A percentile compares a stretch with the other conserved stretches of the same genome.
These are phyloP conservation scores for Epinotia brunnichana DNA, from an alignment of 2,888 invertebrate genomes.

Conservation along the genomic window DNA sequence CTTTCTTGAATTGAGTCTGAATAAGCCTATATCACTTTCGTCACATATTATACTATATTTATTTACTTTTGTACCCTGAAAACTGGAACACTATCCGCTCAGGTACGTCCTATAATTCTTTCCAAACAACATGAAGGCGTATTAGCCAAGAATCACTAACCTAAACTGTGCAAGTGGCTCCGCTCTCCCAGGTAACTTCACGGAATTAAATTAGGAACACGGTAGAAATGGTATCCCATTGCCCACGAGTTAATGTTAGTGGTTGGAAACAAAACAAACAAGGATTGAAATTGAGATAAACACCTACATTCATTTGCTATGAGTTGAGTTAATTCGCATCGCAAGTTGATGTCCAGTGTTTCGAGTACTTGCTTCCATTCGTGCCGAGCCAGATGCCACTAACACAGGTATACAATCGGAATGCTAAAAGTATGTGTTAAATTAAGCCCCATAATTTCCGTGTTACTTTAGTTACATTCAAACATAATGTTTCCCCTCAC, in stretches of 20 bases:
- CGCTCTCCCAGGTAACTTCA: slow-evolving; percentile 14
- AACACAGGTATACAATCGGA: too few species aligned
- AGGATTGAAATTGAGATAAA: slow-evolving; percentile 43
- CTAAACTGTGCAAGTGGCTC: neutral
- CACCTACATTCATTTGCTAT: slow-evolving; percentile 42
- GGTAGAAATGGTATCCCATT: slow-evolving; percentile 8
- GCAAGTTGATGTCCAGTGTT: neutral
- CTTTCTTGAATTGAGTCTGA: too few species aligned
- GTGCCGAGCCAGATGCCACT: too few species aligned
- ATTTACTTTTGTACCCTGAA: too few species aligned
- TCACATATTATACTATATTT: too few species aligned
- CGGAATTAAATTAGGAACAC: slow-evolving; percentile 27
- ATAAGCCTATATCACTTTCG: too few species aligned
- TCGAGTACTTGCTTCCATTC: too few species aligned
- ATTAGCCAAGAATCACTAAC: slow-evolving; percentile 15
- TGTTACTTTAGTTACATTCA: too few species aligned
- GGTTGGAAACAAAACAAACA: slow-evolving; percentile 42
- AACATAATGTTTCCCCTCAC: too few species aligned
- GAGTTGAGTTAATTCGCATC: neutral
- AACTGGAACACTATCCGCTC: neutral
- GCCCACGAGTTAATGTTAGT: slow-evolving; percentile 27
- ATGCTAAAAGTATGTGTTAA: too few species aligned
- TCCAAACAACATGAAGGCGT: slow-evolving; percentile 13
- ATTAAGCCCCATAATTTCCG: too few species aligned
- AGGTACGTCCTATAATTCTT: neutral